Evolutionary conservation across 2,113 vertebrate genomes (phyloP).

Genomic region (Isichthys henryi): DNA sequence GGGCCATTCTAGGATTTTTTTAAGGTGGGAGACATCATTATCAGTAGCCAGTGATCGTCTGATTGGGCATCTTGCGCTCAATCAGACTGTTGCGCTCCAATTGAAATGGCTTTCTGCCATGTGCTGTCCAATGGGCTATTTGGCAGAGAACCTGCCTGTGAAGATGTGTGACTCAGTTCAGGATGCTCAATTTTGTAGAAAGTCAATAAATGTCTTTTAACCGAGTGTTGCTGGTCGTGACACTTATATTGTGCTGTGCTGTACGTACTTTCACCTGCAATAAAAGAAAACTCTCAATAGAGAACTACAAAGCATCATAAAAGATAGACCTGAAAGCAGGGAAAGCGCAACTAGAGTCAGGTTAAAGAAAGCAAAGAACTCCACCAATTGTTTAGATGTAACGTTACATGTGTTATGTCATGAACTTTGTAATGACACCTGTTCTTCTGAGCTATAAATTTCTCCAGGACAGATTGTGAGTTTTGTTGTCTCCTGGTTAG

Average conservation of each 20-base stretch:
- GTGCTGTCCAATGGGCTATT: not conserved
- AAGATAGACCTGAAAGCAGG: not conserved
- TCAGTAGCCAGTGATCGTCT: not conserved
- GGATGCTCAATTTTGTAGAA: not conserved
- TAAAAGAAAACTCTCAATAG: not conserved
- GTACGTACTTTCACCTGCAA: not conserved
- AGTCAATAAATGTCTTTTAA: not conserved
- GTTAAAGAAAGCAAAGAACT: not conserved
- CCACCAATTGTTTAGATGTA: not conserved
- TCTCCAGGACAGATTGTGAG: not conserved
- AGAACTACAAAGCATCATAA: not conserved
- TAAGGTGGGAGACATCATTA: not conserved
- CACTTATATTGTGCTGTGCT: not conserved
- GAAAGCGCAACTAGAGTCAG: not conserved
- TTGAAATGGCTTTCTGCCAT: too few species aligned
- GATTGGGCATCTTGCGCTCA: too few species aligned
- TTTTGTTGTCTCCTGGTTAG: not conserved
- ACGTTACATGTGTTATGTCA: not conserved
- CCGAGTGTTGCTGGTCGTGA: not conserved
- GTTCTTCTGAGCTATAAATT: not conserved
- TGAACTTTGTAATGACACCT: not conserved
- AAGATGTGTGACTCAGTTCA: not conserved
- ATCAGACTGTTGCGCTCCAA: not conserved
- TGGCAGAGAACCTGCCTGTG: not conserved
- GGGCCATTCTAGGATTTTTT: not conserved